Conservation (phyloP, 2,888 invertebrate species). For the Lithosia quadra region DNA sequence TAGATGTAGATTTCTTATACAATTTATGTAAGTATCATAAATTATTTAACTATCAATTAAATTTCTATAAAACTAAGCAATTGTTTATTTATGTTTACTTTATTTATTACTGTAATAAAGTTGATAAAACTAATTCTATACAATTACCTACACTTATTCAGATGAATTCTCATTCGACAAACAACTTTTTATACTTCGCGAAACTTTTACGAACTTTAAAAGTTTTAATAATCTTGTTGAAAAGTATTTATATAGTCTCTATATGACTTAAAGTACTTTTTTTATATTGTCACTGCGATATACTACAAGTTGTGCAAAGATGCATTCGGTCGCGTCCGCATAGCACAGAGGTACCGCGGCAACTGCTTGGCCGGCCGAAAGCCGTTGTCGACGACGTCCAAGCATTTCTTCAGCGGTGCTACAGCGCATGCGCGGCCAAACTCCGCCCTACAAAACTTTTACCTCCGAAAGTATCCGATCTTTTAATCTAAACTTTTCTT, state of each 20-base stretch:
- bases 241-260: conserved; percentile 42
- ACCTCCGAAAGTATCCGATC: conserved; percentile 49
- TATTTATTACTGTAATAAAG: conserved; percentile 20
- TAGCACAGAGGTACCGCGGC: conserved; percentile 73
- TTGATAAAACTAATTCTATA: conserved; percentile 22
- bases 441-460: conserved; percentile 80
- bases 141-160: conserved; percentile 37
- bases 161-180: conserved; percentile 59
- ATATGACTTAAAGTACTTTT: conserved; percentile 36
- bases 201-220: conserved; percentile 53
- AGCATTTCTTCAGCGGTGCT: conserved; percentile 75
- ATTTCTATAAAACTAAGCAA: neutral
- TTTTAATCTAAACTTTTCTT: conserved; percentile 57
- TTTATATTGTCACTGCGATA: conserved; percentile 57
- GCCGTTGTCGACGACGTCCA: conserved; percentile 68
- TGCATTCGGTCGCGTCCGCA: conserved; percentile 78
- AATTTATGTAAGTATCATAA: neutral
- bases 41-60: neutral
- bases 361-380: conserved; percentile 70
- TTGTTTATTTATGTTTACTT: neutral
- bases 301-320: conserved; percentile 48
- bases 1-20: neutral
- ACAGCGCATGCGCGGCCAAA: conserved; percentile 70
- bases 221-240: conserved; percentile 46
- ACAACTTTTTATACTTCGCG: conserved; percentile 51